Base-by-base conservation (phyloP, 1,140 invertebrate genomes). In the Diplogasteroides magnus region DNA sequence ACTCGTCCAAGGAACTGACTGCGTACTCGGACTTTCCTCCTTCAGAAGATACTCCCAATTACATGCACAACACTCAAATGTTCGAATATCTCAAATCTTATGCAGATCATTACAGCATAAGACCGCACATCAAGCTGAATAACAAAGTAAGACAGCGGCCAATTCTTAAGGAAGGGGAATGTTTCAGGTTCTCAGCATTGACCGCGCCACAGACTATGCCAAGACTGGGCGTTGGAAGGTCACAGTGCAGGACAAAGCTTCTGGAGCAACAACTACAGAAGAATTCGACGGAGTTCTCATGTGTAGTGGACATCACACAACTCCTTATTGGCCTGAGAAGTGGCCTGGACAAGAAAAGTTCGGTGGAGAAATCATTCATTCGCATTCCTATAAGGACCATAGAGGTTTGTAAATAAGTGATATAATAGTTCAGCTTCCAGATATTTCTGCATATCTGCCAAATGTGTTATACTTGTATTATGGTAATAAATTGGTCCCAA, bases 1-100 rank as follows among this genome's bases (percentile, higher is more conserved):
- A 86, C 72, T 82, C 84, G 0, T 84, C 82, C 61, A 86, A 86
- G 69, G 85, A 85, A 71, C 78, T 86, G 75, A 84, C 83, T 77
- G 76, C 79, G 0, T 86, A 79, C 76, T 85, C 83, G 60, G 85
- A 86, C 74, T 86, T 82, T 64, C 85, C 85, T 1, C 83, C 83
- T 11, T 81, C 84, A 2, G 68, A 57, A 11, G 76, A 83, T 2
- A 83, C 73, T 64, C 82, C 85, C 0, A 80, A 81, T 67, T 85
- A 78, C 71, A 83, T 84, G 83, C 83, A 83, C 71, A 81, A 84
- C 73, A 77, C 71, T 19, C 66, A 78, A 61, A 76, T 85, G 15
- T 58, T 77, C 23, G 73, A 82, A 66, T 86, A 85, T 73, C 78
- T 86, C 31, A 57, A 79, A n/a, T 14, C 75, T 60, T 86, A 85